These are phyloP conservation scores for Characodon lateralis DNA, from an alignment of 2,797 vertebrate species.

Conservation along the genomic window DNA sequence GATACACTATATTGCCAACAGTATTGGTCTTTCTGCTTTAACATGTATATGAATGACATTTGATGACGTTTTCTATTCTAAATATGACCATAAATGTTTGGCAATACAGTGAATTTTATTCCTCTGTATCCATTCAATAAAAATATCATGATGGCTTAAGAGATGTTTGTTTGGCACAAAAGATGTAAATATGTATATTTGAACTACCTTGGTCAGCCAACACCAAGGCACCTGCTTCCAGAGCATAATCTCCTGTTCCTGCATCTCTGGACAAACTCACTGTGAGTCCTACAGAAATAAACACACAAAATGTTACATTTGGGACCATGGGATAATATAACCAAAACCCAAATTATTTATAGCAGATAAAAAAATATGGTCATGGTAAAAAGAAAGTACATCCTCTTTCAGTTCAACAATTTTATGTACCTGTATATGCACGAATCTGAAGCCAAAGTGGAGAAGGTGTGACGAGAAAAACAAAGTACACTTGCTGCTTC, in stretches of 20 bases:
- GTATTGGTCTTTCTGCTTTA: too few species aligned
- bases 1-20: too few species aligned
- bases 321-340: not conserved
- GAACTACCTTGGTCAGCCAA: conserved; percentile 82
- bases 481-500: too few species aligned
- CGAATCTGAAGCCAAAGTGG: too few species aligned
- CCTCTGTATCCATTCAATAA: too few species aligned
- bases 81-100: too few species aligned
- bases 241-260: conserved; percentile 91
- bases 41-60: too few species aligned
- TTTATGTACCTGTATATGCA: not conserved
- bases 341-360: not conserved
- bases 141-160: too few species aligned
- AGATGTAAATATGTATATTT: not conserved
- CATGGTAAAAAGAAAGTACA: not conserved
- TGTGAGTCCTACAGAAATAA: conserved; percentile 83
- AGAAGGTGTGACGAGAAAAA: too few species aligned
- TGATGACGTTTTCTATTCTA: too few species aligned
- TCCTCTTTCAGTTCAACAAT: not conserved
- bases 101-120: too few species aligned
- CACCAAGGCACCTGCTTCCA: conserved; percentile 96
- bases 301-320: not conserved
- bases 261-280: conserved; percentile 92
- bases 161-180: not conserved
- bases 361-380: not conserved